Conservation (phyloP, 2,113 vertebrate species). For the Scartelaos histophorus region DNA sequence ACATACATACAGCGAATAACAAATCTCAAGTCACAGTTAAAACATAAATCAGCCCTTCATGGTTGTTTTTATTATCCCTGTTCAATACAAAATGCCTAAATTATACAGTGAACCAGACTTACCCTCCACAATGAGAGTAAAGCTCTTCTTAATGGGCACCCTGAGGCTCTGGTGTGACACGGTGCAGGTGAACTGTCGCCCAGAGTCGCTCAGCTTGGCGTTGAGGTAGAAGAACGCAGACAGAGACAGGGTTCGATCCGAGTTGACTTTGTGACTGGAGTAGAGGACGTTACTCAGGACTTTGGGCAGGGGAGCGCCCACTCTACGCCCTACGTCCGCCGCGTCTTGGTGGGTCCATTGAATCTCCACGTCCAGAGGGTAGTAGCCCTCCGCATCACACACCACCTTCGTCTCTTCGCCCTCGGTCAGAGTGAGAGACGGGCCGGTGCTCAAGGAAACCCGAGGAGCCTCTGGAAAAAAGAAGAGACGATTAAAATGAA, state of each 20-base stretch:
- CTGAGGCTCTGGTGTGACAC: conserved; percentile 74
- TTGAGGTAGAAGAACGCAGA: conserved; percentile 75
- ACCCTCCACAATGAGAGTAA: conserved; percentile 71
- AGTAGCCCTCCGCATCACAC: conserved; percentile 28
- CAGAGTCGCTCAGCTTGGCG: conserved; percentile 52
- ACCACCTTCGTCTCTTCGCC: conserved; percentile 1
- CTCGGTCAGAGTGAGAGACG: not conserved
- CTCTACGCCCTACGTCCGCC: conserved; percentile 69
- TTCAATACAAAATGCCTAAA: not conserved
- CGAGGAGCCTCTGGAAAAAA: not conserved
- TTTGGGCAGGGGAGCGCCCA: conserved; percentile 64
- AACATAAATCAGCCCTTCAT: too few species aligned
- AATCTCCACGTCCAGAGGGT: conserved; percentile 3
- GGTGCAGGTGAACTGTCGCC: conserved; percentile 68
- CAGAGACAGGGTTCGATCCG: conserved; percentile 72
- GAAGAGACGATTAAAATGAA: not conserved
- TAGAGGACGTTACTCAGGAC: conserved; percentile 65
- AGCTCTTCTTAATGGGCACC: conserved; percentile 71
- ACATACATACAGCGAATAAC: too few species aligned
- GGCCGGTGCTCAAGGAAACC: not conserved
- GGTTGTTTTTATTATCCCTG: too few species aligned
- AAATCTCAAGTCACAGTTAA: too few species aligned
- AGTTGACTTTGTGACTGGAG: conserved; percentile 73
- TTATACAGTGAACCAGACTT: not conserved
- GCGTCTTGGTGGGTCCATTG: conserved; percentile 64